phyloP scores from a whole-genome alignment of 2,113 vertebrate genomes.

The Tupaia tana region DNA sequence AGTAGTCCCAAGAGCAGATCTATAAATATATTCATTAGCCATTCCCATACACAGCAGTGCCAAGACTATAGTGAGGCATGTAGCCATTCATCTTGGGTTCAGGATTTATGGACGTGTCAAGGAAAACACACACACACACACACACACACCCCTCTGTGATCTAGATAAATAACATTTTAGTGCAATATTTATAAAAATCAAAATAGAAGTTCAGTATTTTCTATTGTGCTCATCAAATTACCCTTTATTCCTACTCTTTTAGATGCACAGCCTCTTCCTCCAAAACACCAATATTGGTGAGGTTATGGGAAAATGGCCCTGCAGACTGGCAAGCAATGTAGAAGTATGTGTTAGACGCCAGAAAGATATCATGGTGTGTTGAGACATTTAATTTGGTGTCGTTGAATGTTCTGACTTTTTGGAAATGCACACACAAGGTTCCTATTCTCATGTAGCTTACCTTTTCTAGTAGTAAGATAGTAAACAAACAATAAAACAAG shows the following conservation, averaged over 20 bases:
- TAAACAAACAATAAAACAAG: neutral
- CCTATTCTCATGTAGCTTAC: neutral
- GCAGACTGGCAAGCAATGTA: neutral
- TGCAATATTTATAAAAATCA: neutral
- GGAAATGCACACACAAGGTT: neutral
- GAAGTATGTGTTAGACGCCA: neutral
- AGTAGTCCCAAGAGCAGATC: conserved; percentile 14
- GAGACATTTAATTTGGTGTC: neutral
- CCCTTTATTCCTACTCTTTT: neutral
- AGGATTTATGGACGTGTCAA: neutral
- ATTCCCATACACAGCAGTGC: neutral
- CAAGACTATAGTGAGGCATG: neutral
- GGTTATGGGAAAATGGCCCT: neutral
- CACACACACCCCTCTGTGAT: neutral
- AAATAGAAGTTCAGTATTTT: neutral
- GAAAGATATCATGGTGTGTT: neutral
- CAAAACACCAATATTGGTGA: neutral
- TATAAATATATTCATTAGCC: neutral
- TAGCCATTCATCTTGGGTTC: neutral
- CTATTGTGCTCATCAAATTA: neutral
- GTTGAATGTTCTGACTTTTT: neutral
- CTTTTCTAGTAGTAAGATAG: neutral
- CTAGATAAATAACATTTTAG: neutral
- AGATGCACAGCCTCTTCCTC: neutral
- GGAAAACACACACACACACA: neutral